A percentile compares a stretch with the other conserved stretches of the same genome.
Conservation (phyloP, 2,888 invertebrate species). For the Melinopterus prodromus region DNA sequence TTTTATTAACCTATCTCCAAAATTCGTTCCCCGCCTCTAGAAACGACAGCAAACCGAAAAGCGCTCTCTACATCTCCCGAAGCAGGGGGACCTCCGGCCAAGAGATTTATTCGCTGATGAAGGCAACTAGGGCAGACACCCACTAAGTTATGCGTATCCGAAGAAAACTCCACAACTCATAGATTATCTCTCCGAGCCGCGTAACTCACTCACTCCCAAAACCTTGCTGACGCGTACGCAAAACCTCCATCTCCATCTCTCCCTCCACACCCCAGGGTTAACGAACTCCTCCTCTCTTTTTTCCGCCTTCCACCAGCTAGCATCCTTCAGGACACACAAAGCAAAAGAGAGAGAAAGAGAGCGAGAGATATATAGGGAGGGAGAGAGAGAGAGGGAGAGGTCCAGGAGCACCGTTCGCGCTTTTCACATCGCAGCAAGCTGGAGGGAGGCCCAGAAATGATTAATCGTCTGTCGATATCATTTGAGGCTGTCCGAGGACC, state of each 20-base stretch:
- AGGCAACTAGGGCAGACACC: not conserved
- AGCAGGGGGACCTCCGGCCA: not conserved
- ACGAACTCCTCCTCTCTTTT: not conserved
- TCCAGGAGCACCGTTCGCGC: not conserved
- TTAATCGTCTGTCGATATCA: not conserved
- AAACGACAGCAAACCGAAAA: not conserved
- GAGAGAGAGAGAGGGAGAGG: no score
- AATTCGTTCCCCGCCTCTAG: not conserved
- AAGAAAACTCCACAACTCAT: conserved; percentile 4
- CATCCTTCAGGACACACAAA: no score
- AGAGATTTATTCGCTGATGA: not conserved
- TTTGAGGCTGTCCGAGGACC: not conserved
- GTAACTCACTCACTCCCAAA: not conserved
- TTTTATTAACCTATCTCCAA: no score
- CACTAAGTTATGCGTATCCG: not conserved
- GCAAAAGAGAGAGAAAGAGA: no score
- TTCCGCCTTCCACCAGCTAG: not conserved
- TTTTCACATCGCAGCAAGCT: not conserved
- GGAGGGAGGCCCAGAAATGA: not conserved
- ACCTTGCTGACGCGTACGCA: not conserved
- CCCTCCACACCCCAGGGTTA: not conserved
- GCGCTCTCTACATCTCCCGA: not conserved
- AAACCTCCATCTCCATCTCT: not conserved
- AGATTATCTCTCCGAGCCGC: not conserved
- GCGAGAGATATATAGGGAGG: no score